Conservation (phyloP, 2,888 invertebrate genomes). For the Pseudoips prasinana region DNA sequence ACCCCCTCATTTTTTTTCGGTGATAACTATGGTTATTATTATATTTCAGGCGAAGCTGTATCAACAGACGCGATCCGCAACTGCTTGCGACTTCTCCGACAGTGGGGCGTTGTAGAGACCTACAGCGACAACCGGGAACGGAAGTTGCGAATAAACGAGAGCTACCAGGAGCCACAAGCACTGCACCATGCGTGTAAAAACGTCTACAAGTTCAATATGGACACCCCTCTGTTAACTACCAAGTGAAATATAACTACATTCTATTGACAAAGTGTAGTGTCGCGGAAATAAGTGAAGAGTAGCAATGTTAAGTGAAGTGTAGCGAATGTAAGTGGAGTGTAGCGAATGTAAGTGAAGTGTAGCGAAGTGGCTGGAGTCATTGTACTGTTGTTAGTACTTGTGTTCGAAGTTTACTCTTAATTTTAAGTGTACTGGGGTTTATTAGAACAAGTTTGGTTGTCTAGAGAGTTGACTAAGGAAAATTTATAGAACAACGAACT, state of each 20-base stretch:
- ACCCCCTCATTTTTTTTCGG: too few relatives aligned
- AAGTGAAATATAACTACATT: constrained; percentile 20
- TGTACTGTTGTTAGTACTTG: too few relatives aligned
- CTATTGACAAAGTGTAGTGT: too few relatives aligned
- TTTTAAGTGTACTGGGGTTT: not conserved
- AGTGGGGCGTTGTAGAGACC: constrained; percentile 89
- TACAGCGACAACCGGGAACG: constrained; percentile 51
- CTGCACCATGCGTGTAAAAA: constrained; percentile 47
- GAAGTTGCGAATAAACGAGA: constrained; percentile 44
- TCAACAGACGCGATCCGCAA: constrained; percentile 93
- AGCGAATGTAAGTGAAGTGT: too few relatives aligned
- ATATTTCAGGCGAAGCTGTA: constrained; percentile 89
- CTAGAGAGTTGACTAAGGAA: too few relatives aligned
- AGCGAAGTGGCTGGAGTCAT: too few relatives aligned
- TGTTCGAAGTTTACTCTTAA: not conserved
- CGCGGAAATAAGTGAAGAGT: too few relatives aligned
- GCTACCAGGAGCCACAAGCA: constrained; percentile 42
- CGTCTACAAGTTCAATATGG: constrained; percentile 60
- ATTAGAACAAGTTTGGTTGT: constrained; percentile 3
- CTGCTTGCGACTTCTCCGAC: constrained; percentile 90
- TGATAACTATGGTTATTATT: too few relatives aligned
- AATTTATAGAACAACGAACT: too few relatives aligned
- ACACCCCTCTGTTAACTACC: constrained; percentile 46
- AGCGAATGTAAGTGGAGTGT: too few relatives aligned
- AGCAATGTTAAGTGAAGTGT: too few relatives aligned